Evolutionary conservation across 2,113 vertebrate genomes (phyloP), one percentile per base, ranked within the genome.

Genomic region (Ptychochromis oligacanthus): DNA sequence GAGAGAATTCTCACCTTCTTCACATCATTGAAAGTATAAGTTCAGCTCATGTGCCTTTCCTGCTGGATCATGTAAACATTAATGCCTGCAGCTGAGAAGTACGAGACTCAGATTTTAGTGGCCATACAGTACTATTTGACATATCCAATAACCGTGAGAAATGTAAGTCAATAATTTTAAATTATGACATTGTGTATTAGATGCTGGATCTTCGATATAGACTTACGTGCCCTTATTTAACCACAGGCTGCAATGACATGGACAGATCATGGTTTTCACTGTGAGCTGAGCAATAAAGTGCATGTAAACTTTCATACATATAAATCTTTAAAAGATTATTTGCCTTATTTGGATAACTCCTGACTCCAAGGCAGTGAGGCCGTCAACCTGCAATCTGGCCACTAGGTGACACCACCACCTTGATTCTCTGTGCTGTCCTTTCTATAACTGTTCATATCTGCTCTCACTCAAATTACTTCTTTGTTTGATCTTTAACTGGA

Each of bases 391-490:
- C 52, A 4, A 75, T 93, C 61, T 40, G 87, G 46, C 93, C 96
- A 95, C 96, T 93, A 95, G 96, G 93, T 91, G 94, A 88, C 95
- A 93, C 89, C 89, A 89, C 80, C 85, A 87, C 87, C 90, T 90
- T 84, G 88, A 85, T 77, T 88, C 83, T 85, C 56, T 18, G 46
- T 31, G 55, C 20, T 18, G 24, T 64, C 65, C 54, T 40, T 20
- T 56, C 28, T 82, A 36, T 40, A 2, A 56, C 62, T 40, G 3
- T 65, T 24, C 82, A 72, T 28, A 52, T 46, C 49, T 34, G 26
- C 24, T 7, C 82, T 77, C 34, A 75, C 38, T 80, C 36, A 18
- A 28, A 76, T 28, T 43, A 52, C 64, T 76, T 80, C 4, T 82
- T 56, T 76, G 24, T 67, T 43, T 78, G 40, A 22, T 14, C 22